A percentile compares a stretch with the other conserved stretches of the same genome.
These are phyloP conservation scores for Sitta europaea DNA, from an alignment of 2,113 vertebrate species.

Conservation along the genomic window DNA sequence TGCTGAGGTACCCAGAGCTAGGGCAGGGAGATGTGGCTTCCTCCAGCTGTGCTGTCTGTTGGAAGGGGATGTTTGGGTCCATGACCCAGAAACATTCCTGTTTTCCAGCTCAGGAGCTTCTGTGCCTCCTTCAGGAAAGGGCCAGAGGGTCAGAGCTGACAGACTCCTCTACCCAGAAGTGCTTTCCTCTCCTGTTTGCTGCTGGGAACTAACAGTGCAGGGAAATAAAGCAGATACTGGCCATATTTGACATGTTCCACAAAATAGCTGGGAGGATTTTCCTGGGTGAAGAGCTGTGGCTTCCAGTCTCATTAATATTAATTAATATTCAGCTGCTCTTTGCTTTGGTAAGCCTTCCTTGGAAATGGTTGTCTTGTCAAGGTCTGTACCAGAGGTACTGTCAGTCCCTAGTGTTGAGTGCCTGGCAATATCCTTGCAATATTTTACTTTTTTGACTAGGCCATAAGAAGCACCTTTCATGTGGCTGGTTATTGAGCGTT, in stretches of 20 bases:
- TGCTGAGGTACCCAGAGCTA: rapidly evolving
- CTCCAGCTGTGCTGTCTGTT: rapidly evolving
- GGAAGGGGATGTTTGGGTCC: background rate
- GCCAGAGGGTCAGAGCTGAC: background rate
- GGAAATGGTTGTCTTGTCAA: background rate
- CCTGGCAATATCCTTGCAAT: background rate
- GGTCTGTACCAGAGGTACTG: background rate
- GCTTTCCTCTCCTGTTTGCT: background rate
- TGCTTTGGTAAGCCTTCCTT: background rate
- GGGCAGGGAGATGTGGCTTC: background rate
- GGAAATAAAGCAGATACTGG: background rate
- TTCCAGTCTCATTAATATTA: background rate
- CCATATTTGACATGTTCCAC: background rate
- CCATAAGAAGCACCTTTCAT: background rate
- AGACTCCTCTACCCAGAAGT: background rate
- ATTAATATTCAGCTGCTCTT: background rate
- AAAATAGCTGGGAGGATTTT: background rate
- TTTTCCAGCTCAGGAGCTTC: background rate
- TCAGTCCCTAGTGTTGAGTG: background rate
- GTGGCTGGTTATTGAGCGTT: background rate
- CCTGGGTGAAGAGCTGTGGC: background rate
- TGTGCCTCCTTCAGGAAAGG: background rate
- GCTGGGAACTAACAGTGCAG: background rate
- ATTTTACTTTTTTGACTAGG: background rate
- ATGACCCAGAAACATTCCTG: background rate